These are phyloP conservation scores for Ceuthmochares aereus DNA, from an alignment of 2,113 vertebrate species.

Conservation along the genomic window DNA sequence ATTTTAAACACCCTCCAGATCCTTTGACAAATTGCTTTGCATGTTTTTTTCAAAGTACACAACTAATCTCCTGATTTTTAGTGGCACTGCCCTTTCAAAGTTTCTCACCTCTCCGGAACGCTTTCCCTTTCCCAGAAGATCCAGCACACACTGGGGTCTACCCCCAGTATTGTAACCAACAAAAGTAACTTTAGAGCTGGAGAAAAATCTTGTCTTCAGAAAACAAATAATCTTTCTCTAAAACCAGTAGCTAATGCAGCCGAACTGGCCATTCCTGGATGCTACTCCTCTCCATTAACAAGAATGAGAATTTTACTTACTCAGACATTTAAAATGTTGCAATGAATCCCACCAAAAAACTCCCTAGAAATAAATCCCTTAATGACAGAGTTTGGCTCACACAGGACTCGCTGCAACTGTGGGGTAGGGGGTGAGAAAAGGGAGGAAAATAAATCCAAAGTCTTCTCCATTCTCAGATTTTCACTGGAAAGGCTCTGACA, in stretches of 20 bases:
- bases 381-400: not conserved
- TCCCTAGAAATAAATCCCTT: not conserved
- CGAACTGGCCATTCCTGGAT: not conserved
- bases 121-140: not conserved
- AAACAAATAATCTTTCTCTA: not conserved
- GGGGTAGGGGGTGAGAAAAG: not conserved
- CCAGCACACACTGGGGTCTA: not conserved
- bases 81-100: not conserved
- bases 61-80: not conserved
- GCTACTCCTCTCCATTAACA: not conserved
- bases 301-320: not conserved
- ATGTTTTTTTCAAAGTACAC: not conserved
- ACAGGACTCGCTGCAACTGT: accelerated
- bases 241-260: not conserved
- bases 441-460: not conserved
- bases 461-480: not conserved
- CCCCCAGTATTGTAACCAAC: not conserved
- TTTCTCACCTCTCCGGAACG: accelerated
- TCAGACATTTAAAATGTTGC: not conserved
- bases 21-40: not conserved
- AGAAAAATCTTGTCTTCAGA: not conserved
- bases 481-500: not conserved
- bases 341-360: not conserved
- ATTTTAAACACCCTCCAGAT: not conserved
- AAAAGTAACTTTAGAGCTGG: not conserved